Evolutionary conservation across 1,140 invertebrate species (phyloP), one percentile per base, ranked within the genome.

Genomic region (Drosophila orosa): DNA sequence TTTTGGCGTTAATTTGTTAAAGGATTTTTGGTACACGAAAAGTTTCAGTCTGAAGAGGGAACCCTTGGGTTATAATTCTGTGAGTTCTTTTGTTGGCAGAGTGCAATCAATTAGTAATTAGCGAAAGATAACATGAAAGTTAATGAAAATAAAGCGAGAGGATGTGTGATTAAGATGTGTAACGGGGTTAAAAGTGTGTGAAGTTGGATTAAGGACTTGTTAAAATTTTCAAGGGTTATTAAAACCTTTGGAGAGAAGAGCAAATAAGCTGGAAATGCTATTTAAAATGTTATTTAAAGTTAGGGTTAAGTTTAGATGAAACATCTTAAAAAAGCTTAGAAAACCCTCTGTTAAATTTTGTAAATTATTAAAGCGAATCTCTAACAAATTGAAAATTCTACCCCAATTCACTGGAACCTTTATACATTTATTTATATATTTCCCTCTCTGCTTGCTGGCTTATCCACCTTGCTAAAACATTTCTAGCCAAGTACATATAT

Each of bases 1-100:
- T 78, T 78, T 17, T 7, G 74, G 74, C 39, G 58, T 39, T 78
- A 50, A 72, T 63, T 71, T 78, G 47, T 12, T n/a, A 69, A 71
- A 39, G 67, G 63, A 56, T 68, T 44, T 52, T 27, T 0, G 13
- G 67, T 8, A 12, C 19, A n/a, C 27, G 7, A 48, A 71, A 72
- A 72, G 33, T 71, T 71, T 57, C 40, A 33, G 13, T 33, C 10
- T 33, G 29, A 27, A 69, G 19, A 19, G 19, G 31, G 7, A 58
- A 3, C 13, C 22, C 42, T 48, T 33, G 10, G 25, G 65, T 9
- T 19, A 10, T 15, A n/a, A 22, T 8, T 31, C 19, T 45, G 13
- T 15, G 29, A 27, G 47, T 69, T 68, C 22, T 12, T 40, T 31
- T 27, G 39, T 29, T 44, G 22, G 22, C n/a, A 25, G 12, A 59